phyloP scores from a whole-genome alignment of 2,888 invertebrate genomes.

The Protonemura montana region DNA sequence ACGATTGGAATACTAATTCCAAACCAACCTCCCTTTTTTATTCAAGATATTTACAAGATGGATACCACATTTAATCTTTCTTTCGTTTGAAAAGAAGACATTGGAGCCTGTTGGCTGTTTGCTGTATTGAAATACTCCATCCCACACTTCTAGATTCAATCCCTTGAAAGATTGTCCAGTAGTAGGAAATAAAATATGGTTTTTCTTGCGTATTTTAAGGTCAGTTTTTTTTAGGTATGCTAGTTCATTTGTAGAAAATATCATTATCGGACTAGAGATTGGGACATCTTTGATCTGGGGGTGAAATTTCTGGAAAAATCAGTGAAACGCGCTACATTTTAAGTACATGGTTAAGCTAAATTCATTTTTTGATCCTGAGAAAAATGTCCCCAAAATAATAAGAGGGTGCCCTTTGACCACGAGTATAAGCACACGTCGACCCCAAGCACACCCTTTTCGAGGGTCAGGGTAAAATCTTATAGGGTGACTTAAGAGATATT shows the following conservation, averaged over 20 bases:
- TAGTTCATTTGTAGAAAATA: not conserved
- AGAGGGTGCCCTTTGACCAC: no score
- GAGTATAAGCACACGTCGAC: no score
- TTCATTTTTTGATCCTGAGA: no score
- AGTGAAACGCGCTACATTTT: no score
- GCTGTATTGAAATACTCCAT: conserved; percentile 30
- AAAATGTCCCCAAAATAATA: no score
- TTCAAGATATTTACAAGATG: conserved; percentile 36
- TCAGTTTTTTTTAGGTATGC: not conserved
- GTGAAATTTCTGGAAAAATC: not conserved
- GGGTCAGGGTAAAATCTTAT: no score
- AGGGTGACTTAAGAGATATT: no score
- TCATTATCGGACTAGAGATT: no score
- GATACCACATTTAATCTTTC: conserved; percentile 34
- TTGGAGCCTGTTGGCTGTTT: conserved; percentile 7
- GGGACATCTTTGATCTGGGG: no score
- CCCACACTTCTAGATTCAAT: conserved; percentile 29
- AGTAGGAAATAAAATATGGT: conserved; percentile 3
- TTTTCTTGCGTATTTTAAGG: not conserved
- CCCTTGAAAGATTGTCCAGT: conserved; percentile 21
- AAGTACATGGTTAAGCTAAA: no score
- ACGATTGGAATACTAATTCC: conserved; percentile 27
- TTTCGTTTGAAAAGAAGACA: conserved; percentile 41
- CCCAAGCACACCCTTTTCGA: no score
- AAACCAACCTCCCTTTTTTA: conserved; percentile 24